phyloP scores from a whole-genome alignment of 2,888 invertebrate genomes.

The Gastracanthus pulcherrimus region DNA sequence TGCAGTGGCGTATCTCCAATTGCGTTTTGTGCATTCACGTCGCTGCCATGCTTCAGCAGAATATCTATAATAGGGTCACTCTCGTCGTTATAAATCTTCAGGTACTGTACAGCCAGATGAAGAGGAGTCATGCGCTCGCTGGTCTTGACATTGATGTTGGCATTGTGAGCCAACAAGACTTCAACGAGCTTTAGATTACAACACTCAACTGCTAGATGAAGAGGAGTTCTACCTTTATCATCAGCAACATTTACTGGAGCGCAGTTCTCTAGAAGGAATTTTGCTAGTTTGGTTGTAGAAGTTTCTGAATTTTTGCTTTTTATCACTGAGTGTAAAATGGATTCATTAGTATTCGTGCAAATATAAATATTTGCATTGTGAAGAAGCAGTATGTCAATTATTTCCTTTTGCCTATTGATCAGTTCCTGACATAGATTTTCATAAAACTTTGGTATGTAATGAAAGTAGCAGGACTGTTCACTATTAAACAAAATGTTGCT shows the following conservation, averaged over 20 bases:
- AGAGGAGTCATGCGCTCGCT: background rate
- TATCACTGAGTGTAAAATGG: background rate
- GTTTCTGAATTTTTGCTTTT: background rate
- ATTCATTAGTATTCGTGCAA: background rate
- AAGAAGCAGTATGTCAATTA: background rate
- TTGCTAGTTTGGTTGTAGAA: background rate
- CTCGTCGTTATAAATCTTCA: background rate
- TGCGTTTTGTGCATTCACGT: background rate
- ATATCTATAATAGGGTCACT: background rate
- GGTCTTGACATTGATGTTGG: background rate
- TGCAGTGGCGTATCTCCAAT: background rate
- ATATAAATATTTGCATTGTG: background rate
- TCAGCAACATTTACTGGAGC: background rate
- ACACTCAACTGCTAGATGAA: background rate
- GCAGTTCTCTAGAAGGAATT: background rate
- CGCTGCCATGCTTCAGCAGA: background rate
- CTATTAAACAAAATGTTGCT: too few relatives aligned
- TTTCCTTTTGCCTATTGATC: background rate
- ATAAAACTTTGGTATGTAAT: background rate
- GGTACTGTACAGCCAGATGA: background rate
- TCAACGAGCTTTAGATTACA: background rate
- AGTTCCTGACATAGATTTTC: background rate
- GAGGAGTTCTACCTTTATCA: background rate
- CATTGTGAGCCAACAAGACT: background rate
- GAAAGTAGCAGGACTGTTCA: background rate